phyloP scores from a whole-genome alignment of 2,113 vertebrate species.

The Hemiprocne comata region DNA sequence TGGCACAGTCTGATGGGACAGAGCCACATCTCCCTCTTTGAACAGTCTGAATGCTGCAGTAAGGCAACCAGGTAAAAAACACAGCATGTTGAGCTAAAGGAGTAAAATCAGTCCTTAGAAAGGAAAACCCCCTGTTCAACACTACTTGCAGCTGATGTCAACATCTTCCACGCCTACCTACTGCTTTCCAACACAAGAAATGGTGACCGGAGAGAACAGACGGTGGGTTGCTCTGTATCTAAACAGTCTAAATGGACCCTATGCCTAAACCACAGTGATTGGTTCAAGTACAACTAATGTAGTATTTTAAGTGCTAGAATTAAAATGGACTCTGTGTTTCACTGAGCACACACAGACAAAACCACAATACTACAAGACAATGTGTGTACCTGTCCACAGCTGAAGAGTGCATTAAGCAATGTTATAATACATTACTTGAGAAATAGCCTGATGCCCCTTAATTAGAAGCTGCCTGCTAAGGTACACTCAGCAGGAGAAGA shows the following conservation, averaged over 20 bases:
- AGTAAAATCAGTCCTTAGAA: neutral
- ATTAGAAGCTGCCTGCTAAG: slow-evolving; percentile 52
- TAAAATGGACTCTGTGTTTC: neutral
- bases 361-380: neutral
- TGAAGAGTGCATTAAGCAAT: neutral
- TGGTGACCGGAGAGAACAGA: neutral
- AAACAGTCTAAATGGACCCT: neutral
- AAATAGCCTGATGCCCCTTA: slow-evolving; percentile 32
- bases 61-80: neutral
- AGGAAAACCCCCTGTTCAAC: neutral
- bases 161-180: neutral
- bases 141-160: neutral
- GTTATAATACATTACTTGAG: neutral
- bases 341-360: neutral
- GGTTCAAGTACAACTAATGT: neutral
- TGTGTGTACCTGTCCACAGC: neutral
- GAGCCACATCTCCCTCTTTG: neutral
- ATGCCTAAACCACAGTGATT: neutral
- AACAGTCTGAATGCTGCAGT: neutral
- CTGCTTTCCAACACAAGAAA: neutral
- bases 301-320: neutral
- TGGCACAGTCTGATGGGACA: neutral
- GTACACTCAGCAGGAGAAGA: slow-evolving; percentile 44
- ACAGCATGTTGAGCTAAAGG: neutral
- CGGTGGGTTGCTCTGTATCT: neutral